A percentile compares a stretch with the other conserved stretches of the same genome.
Evolutionary conservation across 1,140 invertebrate species (phyloP).

Genomic region (Drosophila suzukii): DNA sequence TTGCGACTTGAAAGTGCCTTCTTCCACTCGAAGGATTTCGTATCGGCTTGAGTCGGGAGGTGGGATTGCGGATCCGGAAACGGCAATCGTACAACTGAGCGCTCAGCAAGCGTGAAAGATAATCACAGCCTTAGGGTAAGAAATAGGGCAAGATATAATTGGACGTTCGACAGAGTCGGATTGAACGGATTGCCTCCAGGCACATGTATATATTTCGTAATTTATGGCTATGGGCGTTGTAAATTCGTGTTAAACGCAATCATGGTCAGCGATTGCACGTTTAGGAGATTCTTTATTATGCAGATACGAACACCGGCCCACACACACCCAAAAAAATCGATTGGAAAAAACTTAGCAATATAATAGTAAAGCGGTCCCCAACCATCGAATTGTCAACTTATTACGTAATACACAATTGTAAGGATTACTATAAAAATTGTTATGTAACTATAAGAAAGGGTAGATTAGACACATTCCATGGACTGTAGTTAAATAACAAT

Average conservation of each 20-base stretch:
- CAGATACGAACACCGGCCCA: slow-evolving; percentile 5
- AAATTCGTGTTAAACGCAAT: slow-evolving; percentile 17
- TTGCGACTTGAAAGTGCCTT: slow-evolving; percentile 61
- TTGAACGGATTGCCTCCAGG: background rate
- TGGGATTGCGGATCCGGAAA: slow-evolving; percentile 11
- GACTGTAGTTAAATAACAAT: too few species aligned
- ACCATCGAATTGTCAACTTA: too few species aligned
- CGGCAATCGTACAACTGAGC: slow-evolving; percentile 14
- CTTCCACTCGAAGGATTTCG: slow-evolving; percentile 58
- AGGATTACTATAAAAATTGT: too few species aligned
- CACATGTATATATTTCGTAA: background rate
- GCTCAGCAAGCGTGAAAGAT: slow-evolving; percentile 24
- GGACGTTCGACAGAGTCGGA: slow-evolving; percentile 32
- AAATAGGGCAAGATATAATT: slow-evolving; percentile 42
- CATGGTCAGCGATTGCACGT: slow-evolving; percentile 30
- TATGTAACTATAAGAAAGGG: too few species aligned
- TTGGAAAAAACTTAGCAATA: background rate
- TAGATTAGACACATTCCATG: too few species aligned
- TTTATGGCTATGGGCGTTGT: slow-evolving; percentile 38
- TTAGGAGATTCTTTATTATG: slow-evolving; percentile 43
- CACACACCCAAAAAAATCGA: slow-evolving; percentile 33
- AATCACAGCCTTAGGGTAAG: slow-evolving; percentile 28
- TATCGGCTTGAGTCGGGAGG: slow-evolving; percentile 40
- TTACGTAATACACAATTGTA: too few species aligned
- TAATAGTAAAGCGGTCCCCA: too few species aligned